Percentiles rank a stretch among this genome's conserved stretches.
Conservation (phyloP, 30 jellyfish, hydroid and myxozoan species). For the Aurelia aurita complex sp. Pacific region DNA sequence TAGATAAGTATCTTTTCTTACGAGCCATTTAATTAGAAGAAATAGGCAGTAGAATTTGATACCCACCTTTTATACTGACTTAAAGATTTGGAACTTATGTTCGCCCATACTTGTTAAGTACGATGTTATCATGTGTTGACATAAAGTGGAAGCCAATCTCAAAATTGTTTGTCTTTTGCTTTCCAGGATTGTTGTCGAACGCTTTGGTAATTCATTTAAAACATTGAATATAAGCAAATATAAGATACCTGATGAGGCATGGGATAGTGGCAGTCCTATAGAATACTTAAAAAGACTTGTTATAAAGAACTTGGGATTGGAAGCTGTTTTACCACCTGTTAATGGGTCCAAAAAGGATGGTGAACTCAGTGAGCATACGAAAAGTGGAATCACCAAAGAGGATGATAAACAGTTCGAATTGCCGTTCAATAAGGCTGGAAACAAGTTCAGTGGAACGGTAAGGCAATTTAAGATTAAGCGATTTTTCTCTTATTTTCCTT, state of each 20-base stretch:
- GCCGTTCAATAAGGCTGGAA: conserved; percentile 49
- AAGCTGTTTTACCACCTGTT: conserved; percentile 1
- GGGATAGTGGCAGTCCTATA: conserved; percentile 36
- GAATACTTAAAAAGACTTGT: conserved; percentile 19
- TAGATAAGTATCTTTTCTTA: too few species aligned
- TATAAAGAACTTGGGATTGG: conserved; percentile 1
- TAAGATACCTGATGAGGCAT: conserved; percentile 46
- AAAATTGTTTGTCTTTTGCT: neutral
- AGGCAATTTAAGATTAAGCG: neutral
- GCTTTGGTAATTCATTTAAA: conserved; percentile 44
- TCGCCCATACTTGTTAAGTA: too few species aligned
- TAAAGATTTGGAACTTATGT: too few species aligned
- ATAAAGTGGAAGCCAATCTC: too few species aligned
- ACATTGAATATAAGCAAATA: conserved; percentile 25
- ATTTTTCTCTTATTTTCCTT: neutral
- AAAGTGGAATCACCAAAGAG: conserved; percentile 5
- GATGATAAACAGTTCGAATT: conserved; percentile 22
- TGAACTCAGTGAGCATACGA: neutral
- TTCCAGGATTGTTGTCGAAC: conserved; percentile 35
- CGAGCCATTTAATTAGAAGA: too few species aligned
- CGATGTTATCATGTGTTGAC: too few species aligned
- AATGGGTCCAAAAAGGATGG: neutral
- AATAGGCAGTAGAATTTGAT: too few species aligned
- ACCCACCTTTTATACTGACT: too few species aligned
- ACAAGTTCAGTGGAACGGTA: conserved; percentile 47